Conservation (phyloP, 2,888 invertebrate genomes). For the Nesidiocoris tenuis region DNA sequence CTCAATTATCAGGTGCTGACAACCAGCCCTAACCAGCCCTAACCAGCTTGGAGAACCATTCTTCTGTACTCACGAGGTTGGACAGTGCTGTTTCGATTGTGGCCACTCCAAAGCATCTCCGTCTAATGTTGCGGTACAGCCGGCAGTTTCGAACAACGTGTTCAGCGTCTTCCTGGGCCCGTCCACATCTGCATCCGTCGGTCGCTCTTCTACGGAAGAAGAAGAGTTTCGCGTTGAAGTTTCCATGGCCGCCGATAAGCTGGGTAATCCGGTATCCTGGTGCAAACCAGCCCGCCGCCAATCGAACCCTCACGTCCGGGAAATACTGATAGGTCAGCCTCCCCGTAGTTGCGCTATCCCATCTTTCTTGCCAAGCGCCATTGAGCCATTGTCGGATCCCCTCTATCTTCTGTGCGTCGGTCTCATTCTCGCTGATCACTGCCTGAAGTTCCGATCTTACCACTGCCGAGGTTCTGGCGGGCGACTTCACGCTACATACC, state of each 20-base stretch:
- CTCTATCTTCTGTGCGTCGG: not conserved
- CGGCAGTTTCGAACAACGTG: conserved; percentile 16
- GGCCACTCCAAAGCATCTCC: not conserved
- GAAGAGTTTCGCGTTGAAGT: conserved; percentile 7
- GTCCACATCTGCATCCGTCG: conserved; percentile 1
- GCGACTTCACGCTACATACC: not conserved
- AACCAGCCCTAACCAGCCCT: too few species aligned
- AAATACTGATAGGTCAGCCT: not conserved
- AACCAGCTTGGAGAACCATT: too few species aligned
- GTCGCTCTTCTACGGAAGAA: conserved; percentile 7
- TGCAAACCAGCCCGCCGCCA: not conserved
- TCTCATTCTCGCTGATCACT: not conserved
- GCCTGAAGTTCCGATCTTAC: not conserved
- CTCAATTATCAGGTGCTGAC: too few species aligned
- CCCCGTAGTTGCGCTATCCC: not conserved
- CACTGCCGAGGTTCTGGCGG: not conserved
- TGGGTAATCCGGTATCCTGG: not conserved
- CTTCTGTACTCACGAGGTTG: too few species aligned
- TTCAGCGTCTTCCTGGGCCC: conserved; percentile 6
- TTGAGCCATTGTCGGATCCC: not conserved
- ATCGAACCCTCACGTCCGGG: conserved; percentile 1
- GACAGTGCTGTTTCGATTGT: too few species aligned
- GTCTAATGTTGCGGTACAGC: not conserved
- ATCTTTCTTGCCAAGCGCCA: not conserved
- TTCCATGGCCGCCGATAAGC: conserved; percentile 12